Evolutionary conservation across 2,888 invertebrate genomes (phyloP), one percentile per base, ranked within the genome.

Genomic region (Caenorhabditis uteleia): DNA sequence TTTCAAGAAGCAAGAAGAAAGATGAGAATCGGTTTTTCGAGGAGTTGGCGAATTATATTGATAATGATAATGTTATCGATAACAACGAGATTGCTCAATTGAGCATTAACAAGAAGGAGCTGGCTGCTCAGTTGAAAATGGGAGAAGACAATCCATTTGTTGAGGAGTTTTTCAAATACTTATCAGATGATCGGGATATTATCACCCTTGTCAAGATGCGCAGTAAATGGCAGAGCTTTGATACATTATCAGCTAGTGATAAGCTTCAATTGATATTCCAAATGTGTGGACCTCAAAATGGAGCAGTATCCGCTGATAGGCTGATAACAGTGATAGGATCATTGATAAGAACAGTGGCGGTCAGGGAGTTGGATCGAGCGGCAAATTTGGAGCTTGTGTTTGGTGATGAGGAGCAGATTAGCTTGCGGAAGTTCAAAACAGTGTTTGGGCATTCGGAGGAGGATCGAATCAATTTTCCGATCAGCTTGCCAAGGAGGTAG

Each of bases 111-210:
- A 60, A 73, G 12, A 88, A 90, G 45, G 95, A 95, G 85, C 94
- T 95, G 80, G 95, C 95, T 0, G 91, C 91, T 51, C 95, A 95
- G 0, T 86, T 95, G 4, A 95, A 95, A 34, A 95, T 95, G 95
- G 91, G 91, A 83, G 87, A 91, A 0, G 92, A 93, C 79, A 94
- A 93, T 21, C 90, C 94, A 50, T 95, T 95, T 83, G 94, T 95
- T 0, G 90, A 91, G 79, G 92, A 93, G 85, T 95, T 95, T 94
- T 95, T 95, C 84, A 93, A 94, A 78, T 93, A 94, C 0, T 94
- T 95, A 84, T 93, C 62, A 21, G 56, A 62, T 7, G 38, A 58
- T 23, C 47, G 51, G 84, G 93, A 94, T 2, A 87, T 92, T 61
- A 94, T 95, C 75, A 93, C 92, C 4, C 95, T 95, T 84, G 85